Percentiles rank a stretch among this genome's conserved stretches.
phyloP scores from a whole-genome alignment of 2,797 vertebrate species.

The Mycteria americana region DNA sequence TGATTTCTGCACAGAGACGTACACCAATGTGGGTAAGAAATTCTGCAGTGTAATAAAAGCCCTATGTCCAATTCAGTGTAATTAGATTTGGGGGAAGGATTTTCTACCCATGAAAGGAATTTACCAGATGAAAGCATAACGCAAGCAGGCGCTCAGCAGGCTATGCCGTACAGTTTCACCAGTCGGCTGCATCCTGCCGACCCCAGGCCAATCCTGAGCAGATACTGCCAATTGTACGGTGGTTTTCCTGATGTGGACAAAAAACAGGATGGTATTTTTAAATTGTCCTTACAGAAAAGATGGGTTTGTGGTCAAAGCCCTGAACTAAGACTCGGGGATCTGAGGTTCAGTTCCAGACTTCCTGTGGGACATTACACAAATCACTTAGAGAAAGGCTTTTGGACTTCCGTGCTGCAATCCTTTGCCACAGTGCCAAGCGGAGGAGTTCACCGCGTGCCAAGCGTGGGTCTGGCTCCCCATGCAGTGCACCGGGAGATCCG shows the following conservation, averaged over 20 bases:
- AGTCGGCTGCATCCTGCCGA: not conserved
- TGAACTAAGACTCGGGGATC: not conserved
- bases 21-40: not conserved
- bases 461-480: rapidly evolving
- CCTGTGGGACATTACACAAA: not conserved
- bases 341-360: not conserved
- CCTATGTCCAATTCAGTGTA: not conserved
- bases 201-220: not conserved
- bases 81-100: not conserved
- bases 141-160: not conserved
- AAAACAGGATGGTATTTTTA: not conserved
- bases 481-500: not conserved
- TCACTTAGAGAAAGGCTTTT: not conserved
- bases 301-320: not conserved
- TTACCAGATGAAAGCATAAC: not conserved
- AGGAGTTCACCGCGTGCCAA: rapidly evolving
- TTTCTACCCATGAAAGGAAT: not conserved
- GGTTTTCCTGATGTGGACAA: constrained; percentile 13
- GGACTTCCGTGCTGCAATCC: not conserved
- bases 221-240: not conserved
- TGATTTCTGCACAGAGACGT: not conserved
- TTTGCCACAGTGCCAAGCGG: not conserved
- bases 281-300: not conserved
- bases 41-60: not conserved
- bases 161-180: not conserved